These are phyloP conservation scores for Trachelus stipa DNA, from an alignment of 2,888 invertebrate genomes.

Conservation along the genomic window DNA sequence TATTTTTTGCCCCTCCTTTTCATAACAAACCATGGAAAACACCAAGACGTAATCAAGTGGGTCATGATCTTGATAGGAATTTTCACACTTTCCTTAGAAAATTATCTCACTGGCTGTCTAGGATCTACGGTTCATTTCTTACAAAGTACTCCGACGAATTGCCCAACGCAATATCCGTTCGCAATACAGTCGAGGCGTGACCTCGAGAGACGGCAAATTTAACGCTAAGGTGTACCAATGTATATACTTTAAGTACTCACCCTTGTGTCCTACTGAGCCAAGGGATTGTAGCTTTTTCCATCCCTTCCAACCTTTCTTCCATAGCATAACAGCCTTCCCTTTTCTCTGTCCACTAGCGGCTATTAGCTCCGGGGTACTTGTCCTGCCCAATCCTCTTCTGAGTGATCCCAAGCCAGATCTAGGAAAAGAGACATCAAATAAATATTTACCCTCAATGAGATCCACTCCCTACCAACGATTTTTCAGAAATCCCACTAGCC, in stretches of 20 bases:
- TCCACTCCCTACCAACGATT: too few species aligned
- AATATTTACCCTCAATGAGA: neutral
- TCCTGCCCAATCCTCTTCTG: conserved; percentile 52
- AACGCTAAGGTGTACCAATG: neutral
- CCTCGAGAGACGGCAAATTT: neutral
- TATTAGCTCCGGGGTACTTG: conserved; percentile 43
- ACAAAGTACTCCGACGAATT: neutral
- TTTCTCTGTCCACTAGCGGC: conserved; percentile 44
- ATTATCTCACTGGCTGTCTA: neutral
- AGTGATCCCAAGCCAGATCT: conserved; percentile 59
- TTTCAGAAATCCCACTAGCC: neutral
- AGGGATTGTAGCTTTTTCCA: conserved; percentile 84
- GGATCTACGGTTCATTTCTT: neutral
- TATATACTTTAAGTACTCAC: conserved; percentile 68
- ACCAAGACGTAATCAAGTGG: neutral
- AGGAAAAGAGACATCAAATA: neutral
- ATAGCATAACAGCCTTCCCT: conserved; percentile 61
- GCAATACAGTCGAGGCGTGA: neutral
- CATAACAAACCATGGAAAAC: neutral
- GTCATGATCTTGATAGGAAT: neutral
- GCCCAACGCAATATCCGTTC: neutral
- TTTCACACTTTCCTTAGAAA: neutral
- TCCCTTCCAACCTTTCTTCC: conserved; percentile 72
- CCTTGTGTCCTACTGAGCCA: conserved; percentile 70
- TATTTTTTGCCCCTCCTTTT: neutral